Percentiles rank a stretch among this genome's conserved stretches.
Conservation (phyloP, 2,797 vertebrate species). For the Intellagama lesueurii region DNA sequence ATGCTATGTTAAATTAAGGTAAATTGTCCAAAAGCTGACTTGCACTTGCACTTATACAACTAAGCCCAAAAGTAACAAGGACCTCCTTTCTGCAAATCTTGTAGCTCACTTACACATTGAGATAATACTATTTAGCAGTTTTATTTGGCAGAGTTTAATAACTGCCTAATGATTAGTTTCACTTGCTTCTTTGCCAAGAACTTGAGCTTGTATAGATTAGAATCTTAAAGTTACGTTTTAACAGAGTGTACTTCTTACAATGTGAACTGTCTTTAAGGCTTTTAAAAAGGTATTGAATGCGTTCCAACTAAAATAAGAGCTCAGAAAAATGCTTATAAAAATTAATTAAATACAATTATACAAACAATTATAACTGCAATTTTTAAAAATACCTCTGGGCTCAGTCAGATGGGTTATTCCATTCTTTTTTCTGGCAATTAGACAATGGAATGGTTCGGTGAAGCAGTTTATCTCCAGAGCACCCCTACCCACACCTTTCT, state of each 20-base stretch:
- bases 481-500: no score
- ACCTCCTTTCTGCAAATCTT: background rate
- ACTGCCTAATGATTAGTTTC: background rate
- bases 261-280: no score
- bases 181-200: background rate
- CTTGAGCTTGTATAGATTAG: background rate
- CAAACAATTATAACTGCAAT: no score
- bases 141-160: background rate
- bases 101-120: background rate
- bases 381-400: no score
- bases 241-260: background rate
- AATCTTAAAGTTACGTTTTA: constrained; percentile 13
- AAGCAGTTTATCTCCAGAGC: no score
- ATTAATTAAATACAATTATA: no score
- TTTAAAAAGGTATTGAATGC: background rate
- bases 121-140: background rate
- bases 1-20: background rate
- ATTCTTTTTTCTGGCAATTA: no score
- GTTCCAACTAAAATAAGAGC: background rate
- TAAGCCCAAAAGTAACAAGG: background rate
- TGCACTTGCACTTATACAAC: background rate
- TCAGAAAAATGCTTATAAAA: no score
- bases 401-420: no score
- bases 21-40: background rate
- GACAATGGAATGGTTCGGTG: no score